Conservation (phyloP, 2,113 vertebrate genomes). For the Megatriorchis doriae region DNA sequence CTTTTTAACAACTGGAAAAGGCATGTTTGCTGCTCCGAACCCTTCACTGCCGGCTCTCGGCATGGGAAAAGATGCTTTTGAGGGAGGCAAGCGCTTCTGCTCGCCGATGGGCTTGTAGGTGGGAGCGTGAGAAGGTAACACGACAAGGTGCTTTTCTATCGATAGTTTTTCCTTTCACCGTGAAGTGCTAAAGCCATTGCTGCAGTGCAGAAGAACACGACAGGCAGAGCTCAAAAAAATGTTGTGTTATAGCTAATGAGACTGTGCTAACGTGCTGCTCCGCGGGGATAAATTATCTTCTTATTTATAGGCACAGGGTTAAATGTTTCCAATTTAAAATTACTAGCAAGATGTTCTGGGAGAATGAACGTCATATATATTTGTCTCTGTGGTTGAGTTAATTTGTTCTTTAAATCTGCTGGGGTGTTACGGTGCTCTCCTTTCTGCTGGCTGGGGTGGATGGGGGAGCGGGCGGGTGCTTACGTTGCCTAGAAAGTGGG, state of each 20-base stretch:
- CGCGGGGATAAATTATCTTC: constrained; percentile 17
- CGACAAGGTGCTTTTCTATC: neutral
- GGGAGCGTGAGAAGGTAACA: constrained; percentile 10
- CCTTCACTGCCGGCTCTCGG: neutral
- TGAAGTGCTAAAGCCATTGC: constrained; percentile 9
- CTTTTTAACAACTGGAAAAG: constrained; percentile 46
- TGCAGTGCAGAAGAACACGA: constrained; percentile 69
- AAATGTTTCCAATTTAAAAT: constrained; percentile 1
- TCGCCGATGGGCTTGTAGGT: neutral
- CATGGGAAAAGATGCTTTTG: neutral
- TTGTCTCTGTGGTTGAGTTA: neutral
- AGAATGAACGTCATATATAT: neutral
- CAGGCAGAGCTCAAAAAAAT: constrained; percentile 1
- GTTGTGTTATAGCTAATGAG: constrained; percentile 26
- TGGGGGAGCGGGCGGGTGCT: neutral
- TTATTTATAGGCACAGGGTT: neutral
- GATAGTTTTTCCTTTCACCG: neutral
- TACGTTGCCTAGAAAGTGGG: neutral
- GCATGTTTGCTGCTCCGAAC: neutral
- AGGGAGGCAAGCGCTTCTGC: neutral
- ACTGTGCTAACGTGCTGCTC: constrained; percentile 3
- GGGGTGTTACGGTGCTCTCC: neutral
- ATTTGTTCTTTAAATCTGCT: neutral
- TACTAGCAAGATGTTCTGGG: neutral
- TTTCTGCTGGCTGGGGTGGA: neutral